These are phyloP conservation scores for Rafetus swinhoei DNA, from an alignment of 2,113 vertebrate species.

Conservation along the genomic window DNA sequence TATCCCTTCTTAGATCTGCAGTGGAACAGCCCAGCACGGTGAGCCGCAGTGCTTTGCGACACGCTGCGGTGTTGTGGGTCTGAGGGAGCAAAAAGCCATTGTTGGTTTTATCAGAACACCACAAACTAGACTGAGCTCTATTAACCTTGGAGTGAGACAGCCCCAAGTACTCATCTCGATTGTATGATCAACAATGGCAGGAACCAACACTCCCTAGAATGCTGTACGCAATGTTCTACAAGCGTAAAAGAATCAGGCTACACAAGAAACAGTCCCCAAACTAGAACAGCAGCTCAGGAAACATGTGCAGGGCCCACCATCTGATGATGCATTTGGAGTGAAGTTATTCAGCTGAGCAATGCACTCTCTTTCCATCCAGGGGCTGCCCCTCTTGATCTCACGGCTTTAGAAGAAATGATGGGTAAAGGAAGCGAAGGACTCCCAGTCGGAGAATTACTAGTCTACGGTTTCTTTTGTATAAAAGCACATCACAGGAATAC, in stretches of 20 bases:
- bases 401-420: neutral
- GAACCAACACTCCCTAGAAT: neutral
- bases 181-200: neutral
- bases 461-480: neutral
- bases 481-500: neutral
- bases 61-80: neutral
- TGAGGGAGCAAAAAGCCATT: neutral
- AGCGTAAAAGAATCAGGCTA: neutral
- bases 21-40: neutral
- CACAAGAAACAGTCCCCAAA: neutral
- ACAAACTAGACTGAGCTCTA: neutral
- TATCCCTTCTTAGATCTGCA: neutral
- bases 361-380: slow-evolving; percentile 30
- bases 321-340: slow-evolving; percentile 41
- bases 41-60: no score
- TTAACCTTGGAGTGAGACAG: no score
- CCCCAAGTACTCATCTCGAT: no score
- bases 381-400: neutral
- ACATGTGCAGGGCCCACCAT: neutral
- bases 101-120: neutral
- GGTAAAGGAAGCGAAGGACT: neutral
- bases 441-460: no score
- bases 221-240: neutral
- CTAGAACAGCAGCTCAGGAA: neutral
- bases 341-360: slow-evolving; percentile 76